A percentile compares a stretch with the other conserved stretches of the same genome.
Evolutionary conservation across 2,113 vertebrate species (phyloP).

Genomic region (Rissa tridactyla): DNA sequence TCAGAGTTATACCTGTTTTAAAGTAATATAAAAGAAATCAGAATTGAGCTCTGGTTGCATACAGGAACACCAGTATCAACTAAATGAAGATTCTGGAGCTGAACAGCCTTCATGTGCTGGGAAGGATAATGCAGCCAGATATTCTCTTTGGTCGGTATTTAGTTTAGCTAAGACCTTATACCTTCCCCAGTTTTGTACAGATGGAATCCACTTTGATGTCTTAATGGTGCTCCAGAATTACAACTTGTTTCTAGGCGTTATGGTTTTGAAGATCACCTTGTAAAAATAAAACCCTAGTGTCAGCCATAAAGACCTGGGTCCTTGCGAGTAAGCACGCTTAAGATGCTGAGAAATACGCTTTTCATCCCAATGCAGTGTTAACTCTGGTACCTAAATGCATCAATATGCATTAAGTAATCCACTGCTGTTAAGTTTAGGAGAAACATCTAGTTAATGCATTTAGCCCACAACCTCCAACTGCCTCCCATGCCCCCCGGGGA

Average conservation of each 20-base stretch:
- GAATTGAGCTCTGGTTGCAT: neutral
- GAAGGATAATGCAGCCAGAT: neutral
- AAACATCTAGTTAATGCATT: constrained; percentile 53
- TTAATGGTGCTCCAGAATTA: neutral
- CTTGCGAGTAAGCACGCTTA: neutral
- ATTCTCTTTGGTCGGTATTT: neutral
- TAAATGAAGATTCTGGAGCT: neutral
- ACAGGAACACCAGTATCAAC: neutral
- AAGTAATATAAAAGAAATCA: neutral
- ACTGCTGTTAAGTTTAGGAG: constrained; percentile 34
- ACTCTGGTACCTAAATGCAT: neutral
- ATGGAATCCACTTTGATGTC: neutral
- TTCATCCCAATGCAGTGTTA: neutral
- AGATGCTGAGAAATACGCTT: neutral
- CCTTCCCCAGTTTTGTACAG: neutral
- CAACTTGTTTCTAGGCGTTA: neutral
- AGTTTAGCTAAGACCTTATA: neutral
- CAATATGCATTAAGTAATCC: constrained; percentile 8
- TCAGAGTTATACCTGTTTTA: neutral
- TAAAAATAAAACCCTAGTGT: neutral
- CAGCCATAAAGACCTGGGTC: neutral
- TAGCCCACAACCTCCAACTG: constrained; percentile 55
- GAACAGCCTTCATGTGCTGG: neutral
- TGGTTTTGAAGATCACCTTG: neutral
- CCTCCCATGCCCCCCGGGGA: constrained; percentile 62